phyloP scores from a whole-genome alignment of 2,888 invertebrate species.

The Pterostichus madidus region DNA sequence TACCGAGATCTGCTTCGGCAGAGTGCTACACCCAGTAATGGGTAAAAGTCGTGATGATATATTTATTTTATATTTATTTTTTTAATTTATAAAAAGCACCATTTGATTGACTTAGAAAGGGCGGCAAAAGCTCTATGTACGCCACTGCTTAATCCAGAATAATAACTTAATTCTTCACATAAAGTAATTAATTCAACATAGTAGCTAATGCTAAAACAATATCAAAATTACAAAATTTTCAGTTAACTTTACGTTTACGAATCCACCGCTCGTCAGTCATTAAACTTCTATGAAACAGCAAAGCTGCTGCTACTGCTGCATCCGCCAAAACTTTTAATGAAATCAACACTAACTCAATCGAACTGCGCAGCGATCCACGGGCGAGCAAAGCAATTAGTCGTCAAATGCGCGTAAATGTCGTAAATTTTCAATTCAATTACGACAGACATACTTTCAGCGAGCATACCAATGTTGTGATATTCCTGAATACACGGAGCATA shows the following conservation, averaged over 20 bases:
- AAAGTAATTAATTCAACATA: too few relatives aligned
- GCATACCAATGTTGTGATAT: slow-evolving; percentile 14
- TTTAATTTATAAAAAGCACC: too few relatives aligned
- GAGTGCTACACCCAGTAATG: too few relatives aligned
- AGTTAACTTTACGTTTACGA: slow-evolving; percentile 11
- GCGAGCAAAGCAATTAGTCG: slow-evolving; percentile 47
- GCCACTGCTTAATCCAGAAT: too few relatives aligned
- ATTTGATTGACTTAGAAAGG: too few relatives aligned
- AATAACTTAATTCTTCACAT: too few relatives aligned
- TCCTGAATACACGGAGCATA: too few relatives aligned
- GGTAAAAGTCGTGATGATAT: too few relatives aligned
- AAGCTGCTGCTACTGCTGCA: background rate
- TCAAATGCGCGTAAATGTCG: slow-evolving; percentile 50
- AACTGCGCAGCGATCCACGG: slow-evolving; percentile 35
- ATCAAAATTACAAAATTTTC: background rate
- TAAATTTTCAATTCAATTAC: slow-evolving; percentile 57
- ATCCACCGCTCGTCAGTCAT: background rate
- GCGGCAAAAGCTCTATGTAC: too few relatives aligned
- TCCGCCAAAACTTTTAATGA: slow-evolving; percentile 57
- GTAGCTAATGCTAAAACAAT: background rate
- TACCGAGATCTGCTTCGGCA: too few relatives aligned
- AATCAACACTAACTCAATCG: slow-evolving; percentile 57
- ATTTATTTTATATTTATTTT: too few relatives aligned
- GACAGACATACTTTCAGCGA: slow-evolving; percentile 37
- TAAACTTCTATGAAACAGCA: background rate